Conservation (phyloP, 1,140 invertebrate genomes). For the Zaprionus africanus region DNA sequence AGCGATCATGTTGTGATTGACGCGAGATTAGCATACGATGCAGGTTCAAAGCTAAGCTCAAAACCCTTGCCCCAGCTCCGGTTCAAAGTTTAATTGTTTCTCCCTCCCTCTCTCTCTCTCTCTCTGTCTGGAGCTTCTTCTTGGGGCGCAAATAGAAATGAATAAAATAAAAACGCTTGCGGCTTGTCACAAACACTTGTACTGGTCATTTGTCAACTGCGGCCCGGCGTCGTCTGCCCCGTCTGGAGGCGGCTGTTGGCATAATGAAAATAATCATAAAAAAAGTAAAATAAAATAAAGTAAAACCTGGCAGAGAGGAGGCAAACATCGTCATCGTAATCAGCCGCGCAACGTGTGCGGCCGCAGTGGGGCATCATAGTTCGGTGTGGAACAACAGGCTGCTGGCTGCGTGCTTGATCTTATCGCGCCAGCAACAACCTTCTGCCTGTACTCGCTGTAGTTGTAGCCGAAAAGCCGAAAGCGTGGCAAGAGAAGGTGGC, state of each 20-base stretch:
- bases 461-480: conserved; percentile 44
- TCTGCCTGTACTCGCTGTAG: conserved; percentile 19
- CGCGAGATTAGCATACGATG: conserved; percentile 72
- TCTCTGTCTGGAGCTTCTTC: background rate
- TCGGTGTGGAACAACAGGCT: background rate
- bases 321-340: conserved; percentile 76
- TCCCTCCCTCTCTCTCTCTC: conserved; percentile 12
- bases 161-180: conserved; percentile 72
- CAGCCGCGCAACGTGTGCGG: conserved; percentile 71
- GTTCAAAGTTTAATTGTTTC: conserved; percentile 75
- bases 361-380: conserved; percentile 38
- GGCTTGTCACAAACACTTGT: conserved; percentile 82
- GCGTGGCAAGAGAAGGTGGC: background rate
- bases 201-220: conserved; percentile 74
- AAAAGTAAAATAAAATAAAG: conserved; percentile 16
- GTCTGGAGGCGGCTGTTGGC: conserved; percentile 8
- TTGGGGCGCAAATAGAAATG: conserved; percentile 57
- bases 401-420: conserved; percentile 18
- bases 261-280: conserved; percentile 24
- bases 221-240: conserved; percentile 52
- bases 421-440: conserved; percentile 46
- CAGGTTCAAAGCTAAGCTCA: conserved; percentile 73
- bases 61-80: conserved; percentile 74
- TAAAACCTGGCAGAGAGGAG: background rate
- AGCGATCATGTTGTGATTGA: conserved; percentile 72